Conservation (phyloP, 2,888 invertebrate species). For the Zaprionus bogoriensis region DNA sequence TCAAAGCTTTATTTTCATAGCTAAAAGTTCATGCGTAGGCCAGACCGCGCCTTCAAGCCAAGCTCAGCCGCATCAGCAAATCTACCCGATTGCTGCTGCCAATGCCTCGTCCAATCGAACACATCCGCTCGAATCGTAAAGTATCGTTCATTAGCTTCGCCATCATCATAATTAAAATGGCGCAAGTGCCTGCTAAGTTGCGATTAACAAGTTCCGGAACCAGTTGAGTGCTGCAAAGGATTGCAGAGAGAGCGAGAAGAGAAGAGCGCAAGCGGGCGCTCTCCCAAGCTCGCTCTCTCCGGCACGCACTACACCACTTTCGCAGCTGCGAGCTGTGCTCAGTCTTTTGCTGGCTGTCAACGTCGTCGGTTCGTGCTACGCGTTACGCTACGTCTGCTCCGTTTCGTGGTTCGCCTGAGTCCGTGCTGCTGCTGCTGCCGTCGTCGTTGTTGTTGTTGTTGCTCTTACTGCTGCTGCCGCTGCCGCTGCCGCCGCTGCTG, state of each 20-base stretch:
- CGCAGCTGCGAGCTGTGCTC: constrained; percentile 31
- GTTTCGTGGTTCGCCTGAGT: constrained; percentile 42
- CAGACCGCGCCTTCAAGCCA: too few species aligned
- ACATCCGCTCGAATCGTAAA: neutral
- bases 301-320: neutral
- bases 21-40: too few species aligned
- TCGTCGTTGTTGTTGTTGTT: constrained; percentile 33
- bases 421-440: constrained; percentile 1
- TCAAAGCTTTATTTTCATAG: too few species aligned
- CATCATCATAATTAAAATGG: constrained; percentile 1
- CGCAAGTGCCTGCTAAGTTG: neutral
- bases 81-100: too few species aligned
- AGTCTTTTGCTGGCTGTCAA: constrained; percentile 73
- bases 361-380: constrained; percentile 54
- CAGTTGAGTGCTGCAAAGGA: constrained; percentile 19
- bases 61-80: too few species aligned
- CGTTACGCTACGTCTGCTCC: constrained; percentile 9
- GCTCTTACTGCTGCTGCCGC: constrained; percentile 39
- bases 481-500: constrained; percentile 34
- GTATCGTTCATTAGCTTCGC: neutral
- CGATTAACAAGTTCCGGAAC: constrained; percentile 55
- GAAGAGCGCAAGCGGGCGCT: neutral
- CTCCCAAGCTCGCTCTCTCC: neutral
- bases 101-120: too few species aligned
- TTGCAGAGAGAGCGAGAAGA: neutral